Conservation (phyloP, 2,797 vertebrate species). For the Rhinoraja longicauda region DNA sequence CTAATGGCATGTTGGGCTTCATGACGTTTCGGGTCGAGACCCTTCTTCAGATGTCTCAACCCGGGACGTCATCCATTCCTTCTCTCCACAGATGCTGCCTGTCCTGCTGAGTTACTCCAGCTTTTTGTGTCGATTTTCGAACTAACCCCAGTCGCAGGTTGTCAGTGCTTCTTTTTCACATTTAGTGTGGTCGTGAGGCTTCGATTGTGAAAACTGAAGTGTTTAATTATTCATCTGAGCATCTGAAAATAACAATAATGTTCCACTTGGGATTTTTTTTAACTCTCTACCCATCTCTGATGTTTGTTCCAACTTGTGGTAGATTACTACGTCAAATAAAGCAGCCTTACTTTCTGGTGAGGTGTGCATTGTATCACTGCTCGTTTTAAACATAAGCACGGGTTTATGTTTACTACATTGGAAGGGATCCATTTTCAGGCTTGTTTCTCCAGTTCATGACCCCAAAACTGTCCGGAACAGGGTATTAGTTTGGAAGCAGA, state of each 20-base stretch:
- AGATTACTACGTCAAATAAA: background rate
- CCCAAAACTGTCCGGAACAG: background rate
- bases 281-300: background rate
- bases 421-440: background rate
- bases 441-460: background rate
- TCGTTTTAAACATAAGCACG: background rate
- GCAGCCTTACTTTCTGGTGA: background rate
- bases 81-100: no score
- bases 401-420: background rate
- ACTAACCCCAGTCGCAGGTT: background rate
- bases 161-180: background rate
- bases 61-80: no score
- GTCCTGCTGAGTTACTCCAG: no score
- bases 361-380: background rate
- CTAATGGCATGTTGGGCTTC: no score
- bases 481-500: background rate
- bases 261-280: background rate
- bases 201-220: background rate
- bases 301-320: background rate
- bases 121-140: no score
- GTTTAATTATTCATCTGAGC: no score
- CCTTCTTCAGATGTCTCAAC: no score
- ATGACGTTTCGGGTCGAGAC: no score
- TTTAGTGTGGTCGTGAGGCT: background rate
- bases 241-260: background rate